Evolutionary conservation across 2,113 vertebrate genomes (phyloP).

Genomic region (Strix aluco): DNA sequence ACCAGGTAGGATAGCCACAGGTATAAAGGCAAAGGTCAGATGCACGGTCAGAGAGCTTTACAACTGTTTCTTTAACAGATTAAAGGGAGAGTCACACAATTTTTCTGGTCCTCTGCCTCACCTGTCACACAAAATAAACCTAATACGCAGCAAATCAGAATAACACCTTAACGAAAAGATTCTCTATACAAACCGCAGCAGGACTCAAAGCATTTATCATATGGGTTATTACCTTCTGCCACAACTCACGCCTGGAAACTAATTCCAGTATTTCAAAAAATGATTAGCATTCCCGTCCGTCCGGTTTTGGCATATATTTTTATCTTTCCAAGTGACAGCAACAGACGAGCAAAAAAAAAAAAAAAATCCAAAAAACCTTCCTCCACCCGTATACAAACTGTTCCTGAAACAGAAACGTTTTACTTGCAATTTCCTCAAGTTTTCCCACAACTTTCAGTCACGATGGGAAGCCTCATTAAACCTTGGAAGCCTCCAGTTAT

Average conservation of each 20-base stretch:
- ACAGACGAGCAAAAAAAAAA: background rate
- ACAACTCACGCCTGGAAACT: background rate
- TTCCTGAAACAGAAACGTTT: background rate
- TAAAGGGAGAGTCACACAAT: background rate
- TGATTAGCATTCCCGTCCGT: accelerated
- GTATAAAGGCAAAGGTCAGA: background rate
- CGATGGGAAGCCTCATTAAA: background rate
- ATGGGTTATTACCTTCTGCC: background rate
- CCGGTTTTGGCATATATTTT: background rate
- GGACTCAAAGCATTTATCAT: too few relatives aligned
- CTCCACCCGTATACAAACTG: background rate
- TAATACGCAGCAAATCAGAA: background rate
- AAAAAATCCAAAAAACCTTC: background rate
- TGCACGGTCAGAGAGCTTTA: background rate
- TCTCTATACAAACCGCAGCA: background rate
- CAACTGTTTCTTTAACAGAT: background rate
- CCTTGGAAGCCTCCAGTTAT: background rate
- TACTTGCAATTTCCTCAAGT: background rate
- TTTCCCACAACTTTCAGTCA: background rate
- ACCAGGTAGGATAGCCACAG: background rate
- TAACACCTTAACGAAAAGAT: background rate
- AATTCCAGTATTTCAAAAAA: background rate
- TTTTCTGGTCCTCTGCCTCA: background rate
- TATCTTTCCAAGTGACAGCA: background rate
- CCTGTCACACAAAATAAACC: background rate